Conservation (phyloP, 2,888 invertebrate species). For the Polymixis flavicincta region DNA sequence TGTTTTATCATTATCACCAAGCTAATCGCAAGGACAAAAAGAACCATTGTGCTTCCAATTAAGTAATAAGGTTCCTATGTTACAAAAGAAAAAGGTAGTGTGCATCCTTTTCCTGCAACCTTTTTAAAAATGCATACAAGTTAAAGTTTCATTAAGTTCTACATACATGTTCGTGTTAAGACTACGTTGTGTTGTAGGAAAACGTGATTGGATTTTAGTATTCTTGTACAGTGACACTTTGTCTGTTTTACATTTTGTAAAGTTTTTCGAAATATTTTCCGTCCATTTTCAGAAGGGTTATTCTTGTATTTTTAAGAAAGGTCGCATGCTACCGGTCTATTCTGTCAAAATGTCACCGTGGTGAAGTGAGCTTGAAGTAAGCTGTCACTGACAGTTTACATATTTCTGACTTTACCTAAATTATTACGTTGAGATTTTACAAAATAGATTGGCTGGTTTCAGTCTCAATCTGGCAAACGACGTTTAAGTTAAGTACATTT, state of each 20-base stretch:
- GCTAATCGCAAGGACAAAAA: background rate
- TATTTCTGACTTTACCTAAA: too few relatives aligned
- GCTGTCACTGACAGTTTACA: too few relatives aligned
- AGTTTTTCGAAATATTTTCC: background rate
- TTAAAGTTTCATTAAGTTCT: conserved; percentile 45
- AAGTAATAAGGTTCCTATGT: conserved; percentile 1
- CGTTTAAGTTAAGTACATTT: too few relatives aligned
- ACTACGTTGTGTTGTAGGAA: background rate
- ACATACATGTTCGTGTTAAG: conserved; percentile 23
- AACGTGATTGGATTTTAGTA: conserved; percentile 48
- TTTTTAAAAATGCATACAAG: conserved; percentile 34
- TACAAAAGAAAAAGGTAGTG: too few relatives aligned
- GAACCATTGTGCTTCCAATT: background rate
- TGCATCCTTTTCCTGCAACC: background rate
- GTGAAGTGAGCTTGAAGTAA: too few relatives aligned
- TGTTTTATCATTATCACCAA: background rate
- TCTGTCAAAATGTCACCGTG: background rate
- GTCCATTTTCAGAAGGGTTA: background rate
- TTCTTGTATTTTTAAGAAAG: background rate
- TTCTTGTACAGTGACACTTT: conserved; percentile 1
- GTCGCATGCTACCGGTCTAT: background rate
- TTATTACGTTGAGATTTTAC: too few relatives aligned
- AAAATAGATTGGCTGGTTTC: too few relatives aligned
- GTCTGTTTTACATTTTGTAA: background rate
- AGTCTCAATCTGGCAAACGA: too few relatives aligned